Conservation (phyloP, 2,797 vertebrate genomes). For the Leucoraja ocellata region DNA sequence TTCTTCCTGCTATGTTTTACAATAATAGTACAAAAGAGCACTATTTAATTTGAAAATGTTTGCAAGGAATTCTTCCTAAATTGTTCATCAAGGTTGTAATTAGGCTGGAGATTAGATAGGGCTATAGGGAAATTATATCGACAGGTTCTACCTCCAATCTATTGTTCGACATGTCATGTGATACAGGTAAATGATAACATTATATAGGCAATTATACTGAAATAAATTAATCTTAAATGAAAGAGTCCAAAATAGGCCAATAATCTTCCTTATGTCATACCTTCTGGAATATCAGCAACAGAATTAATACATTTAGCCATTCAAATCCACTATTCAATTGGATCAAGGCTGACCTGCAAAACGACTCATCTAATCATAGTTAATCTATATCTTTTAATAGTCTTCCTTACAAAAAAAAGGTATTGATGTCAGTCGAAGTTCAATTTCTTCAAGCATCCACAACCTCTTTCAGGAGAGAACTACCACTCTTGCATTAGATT, state of each 20-base stretch:
- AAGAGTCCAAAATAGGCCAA: background rate
- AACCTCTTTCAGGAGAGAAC: background rate
- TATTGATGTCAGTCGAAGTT: background rate
- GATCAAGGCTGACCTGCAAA: background rate
- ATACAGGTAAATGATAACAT: background rate
- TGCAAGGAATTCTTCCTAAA: background rate
- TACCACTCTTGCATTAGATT: background rate
- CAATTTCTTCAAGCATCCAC: background rate
- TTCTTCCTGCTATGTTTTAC: background rate
- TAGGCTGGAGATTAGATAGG: background rate
- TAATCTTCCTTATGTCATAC: background rate
- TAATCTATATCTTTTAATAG: background rate
- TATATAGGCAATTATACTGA: background rate
- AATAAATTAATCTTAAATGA: background rate
- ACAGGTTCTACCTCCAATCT: background rate
- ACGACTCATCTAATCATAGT: background rate
- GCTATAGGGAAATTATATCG: background rate
- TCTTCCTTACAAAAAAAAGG: background rate
- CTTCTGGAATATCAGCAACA: background rate
- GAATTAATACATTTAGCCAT: background rate
- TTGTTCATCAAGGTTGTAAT: constrained; percentile 5
- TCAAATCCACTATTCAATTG: background rate
- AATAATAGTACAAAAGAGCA: background rate
- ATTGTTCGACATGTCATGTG: background rate
- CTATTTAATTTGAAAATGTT: constrained; percentile 6